Evolutionary conservation across 2,888 invertebrate species (phyloP).

Genomic region (Galerucella nymphaeae): DNA sequence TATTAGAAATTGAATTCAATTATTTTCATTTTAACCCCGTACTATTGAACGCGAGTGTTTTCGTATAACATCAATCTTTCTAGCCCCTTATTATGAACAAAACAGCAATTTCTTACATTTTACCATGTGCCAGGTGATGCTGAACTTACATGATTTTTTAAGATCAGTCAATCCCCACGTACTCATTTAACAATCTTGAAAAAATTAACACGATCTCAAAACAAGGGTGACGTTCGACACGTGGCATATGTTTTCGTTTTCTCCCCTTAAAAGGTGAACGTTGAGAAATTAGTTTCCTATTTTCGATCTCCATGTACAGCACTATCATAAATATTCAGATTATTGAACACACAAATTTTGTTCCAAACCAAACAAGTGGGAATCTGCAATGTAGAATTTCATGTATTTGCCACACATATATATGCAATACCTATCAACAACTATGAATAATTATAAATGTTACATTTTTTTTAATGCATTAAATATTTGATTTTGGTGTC

Average conservation of each 20-base stretch:
- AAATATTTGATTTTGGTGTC: too few relatives aligned
- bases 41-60: not conserved
- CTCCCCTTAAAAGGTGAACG: conserved; percentile 19
- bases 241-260: conserved; percentile 13
- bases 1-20: not conserved
- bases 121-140: not conserved
- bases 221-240: conserved; percentile 11
- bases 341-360: not conserved
- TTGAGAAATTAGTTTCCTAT: conserved; percentile 8
- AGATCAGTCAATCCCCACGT: conserved; percentile 7
- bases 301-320: not conserved
- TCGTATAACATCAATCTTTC: not conserved
- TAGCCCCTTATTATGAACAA: not conserved
- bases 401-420: too few relatives aligned
- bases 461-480: too few relatives aligned
- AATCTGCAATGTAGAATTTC: too few relatives aligned
- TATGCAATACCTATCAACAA: too few relatives aligned
- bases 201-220: conserved; percentile 18
- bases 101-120: not conserved
- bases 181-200: conserved; percentile 19
- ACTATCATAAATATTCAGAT: not conserved
- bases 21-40: not conserved
- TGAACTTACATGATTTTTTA: conserved; percentile 3
- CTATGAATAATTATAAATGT: too few relatives aligned
- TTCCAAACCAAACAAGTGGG: too few relatives aligned